A percentile compares a stretch with the other conserved stretches of the same genome.
These are phyloP conservation scores for Lamellibrachia columna DNA, from an alignment of 2,888 invertebrate species.

Conservation along the genomic window DNA sequence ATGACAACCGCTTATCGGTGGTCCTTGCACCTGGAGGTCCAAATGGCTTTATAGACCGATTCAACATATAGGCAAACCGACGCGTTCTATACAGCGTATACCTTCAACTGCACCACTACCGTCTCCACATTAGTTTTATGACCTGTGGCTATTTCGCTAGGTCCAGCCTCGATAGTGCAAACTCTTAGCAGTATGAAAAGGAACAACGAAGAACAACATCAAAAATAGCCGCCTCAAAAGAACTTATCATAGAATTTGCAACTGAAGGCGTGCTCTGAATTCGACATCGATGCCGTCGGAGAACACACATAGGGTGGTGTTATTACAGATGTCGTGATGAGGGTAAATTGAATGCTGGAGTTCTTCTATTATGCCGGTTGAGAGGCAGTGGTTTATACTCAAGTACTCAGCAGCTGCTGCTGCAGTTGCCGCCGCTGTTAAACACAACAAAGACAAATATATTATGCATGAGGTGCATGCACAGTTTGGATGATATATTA, in stretches of 20 bases:
- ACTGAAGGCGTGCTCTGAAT: not conserved
- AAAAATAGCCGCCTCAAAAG: not conserved
- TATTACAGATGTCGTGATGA: not conserved
- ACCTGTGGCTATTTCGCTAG: not conserved
- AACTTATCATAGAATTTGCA: not conserved
- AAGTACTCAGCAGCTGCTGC: not conserved
- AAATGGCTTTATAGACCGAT: slow-evolving; percentile 12
- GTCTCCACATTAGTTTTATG: not conserved
- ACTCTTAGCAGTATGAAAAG: not conserved
- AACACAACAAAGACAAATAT: not conserved
- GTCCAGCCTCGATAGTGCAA: not conserved
- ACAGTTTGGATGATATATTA: not conserved
- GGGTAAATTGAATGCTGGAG: not conserved
- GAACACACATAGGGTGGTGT: not conserved
- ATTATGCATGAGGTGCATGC: not conserved
- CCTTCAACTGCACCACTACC: not conserved
- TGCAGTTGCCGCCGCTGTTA: too few relatives aligned
- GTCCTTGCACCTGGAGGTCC: not conserved
- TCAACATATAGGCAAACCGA: not conserved
- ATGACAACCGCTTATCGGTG: not conserved
- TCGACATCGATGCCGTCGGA: not conserved
- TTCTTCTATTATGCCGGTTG: not conserved
- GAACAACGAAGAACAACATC: not conserved
- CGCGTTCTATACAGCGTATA: not conserved
- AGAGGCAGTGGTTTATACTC: not conserved